Base-by-base conservation (phyloP, 1,140 invertebrate species). In the Bemisia tabaci region DNA sequence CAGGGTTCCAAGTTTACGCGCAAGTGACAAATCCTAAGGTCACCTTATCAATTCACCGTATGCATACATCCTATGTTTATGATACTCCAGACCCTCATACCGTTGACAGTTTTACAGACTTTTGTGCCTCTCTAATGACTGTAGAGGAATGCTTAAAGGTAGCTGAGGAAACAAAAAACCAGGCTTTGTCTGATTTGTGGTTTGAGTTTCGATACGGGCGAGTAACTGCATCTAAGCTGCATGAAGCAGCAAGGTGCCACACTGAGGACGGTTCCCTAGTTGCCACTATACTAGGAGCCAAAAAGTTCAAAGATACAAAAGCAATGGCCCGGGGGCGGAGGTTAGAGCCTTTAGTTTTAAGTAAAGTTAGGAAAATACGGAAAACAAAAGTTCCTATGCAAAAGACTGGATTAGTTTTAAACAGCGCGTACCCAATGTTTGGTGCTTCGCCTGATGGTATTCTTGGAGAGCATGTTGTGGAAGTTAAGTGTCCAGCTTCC, bases 391-490 rank as follows among this genome's bases (percentile, higher is more conserved):
- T 68, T 25, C n/a, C n/a, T n/a, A n/a, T n/a, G n/a, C 33, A 48
- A 48, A 61, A 69, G 27, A 63, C 27, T 66, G 71, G 73, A 33
- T 69, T 74, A 12, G 23, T 70, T 58, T 62, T 72, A 22, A 66
- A 65, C 63, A 39, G 64, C 58, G 25, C 68, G 27, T 68, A 71
- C 69, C 73, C 73, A n/a, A 67, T 72, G 12, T 68, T 75, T 65
- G 78, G 75, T 60, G 79, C 74, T 21, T 75, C 78, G 11, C 79
- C 79, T 12, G 79, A 80, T 74, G 79, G 76, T 5, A 72, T 81
- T 1, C 75, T 73, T 26, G 71, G 77, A 65, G 74, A 79, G 67
- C 76, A 74, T 65, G 75, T 81, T 26, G 73, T 79, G 1, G 79
- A 81, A 74, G 75, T 81, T 39, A 80, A 81, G 68, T 76, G 78